A percentile compares a stretch with the other conserved stretches of the same genome.
phyloP scores from a whole-genome alignment of 2,797 vertebrate species.

The Nyctibius grandis region DNA sequence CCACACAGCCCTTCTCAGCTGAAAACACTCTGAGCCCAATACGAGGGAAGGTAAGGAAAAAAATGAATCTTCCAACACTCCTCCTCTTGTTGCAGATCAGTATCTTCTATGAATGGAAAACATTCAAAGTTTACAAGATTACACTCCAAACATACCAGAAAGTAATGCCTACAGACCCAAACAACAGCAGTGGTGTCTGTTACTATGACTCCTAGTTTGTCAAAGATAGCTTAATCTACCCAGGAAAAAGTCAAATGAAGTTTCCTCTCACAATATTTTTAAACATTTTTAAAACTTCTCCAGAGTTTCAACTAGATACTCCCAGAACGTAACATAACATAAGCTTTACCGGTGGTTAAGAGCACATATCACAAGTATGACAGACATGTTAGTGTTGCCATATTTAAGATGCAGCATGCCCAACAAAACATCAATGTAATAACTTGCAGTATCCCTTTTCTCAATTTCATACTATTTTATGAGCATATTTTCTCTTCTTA shows the following conservation, averaged over 20 bases:
- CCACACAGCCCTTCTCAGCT: neutral
- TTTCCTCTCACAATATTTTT: neutral
- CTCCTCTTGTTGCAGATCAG: neutral
- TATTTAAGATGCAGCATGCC: slow-evolving; percentile 11
- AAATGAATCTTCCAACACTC: neutral
- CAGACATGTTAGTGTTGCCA: slow-evolving; percentile 25
- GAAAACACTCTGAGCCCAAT: neutral
- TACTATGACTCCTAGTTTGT: neutral
- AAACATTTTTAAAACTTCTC: neutral
- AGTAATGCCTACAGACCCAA: neutral
- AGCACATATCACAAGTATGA: slow-evolving; percentile 6
- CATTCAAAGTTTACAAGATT: neutral
- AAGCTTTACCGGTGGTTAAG: slow-evolving; percentile 19
- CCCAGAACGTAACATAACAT: neutral
- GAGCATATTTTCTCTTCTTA: neutral
- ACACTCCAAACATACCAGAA: neutral
- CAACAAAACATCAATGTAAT: neutral
- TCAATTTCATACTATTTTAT: neutral
- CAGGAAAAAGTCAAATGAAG: neutral
- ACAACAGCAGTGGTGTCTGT: neutral
- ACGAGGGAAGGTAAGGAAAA: neutral
- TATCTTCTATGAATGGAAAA: neutral
- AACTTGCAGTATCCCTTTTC: slow-evolving; percentile 68
- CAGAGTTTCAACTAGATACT: neutral
- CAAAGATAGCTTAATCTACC: neutral